A percentile compares a stretch with the other conserved stretches of the same genome.
These are phyloP conservation scores for Dendronephthya gigantea DNA, from an alignment of 64 coral and sea anemone species.

Conservation along the genomic window DNA sequence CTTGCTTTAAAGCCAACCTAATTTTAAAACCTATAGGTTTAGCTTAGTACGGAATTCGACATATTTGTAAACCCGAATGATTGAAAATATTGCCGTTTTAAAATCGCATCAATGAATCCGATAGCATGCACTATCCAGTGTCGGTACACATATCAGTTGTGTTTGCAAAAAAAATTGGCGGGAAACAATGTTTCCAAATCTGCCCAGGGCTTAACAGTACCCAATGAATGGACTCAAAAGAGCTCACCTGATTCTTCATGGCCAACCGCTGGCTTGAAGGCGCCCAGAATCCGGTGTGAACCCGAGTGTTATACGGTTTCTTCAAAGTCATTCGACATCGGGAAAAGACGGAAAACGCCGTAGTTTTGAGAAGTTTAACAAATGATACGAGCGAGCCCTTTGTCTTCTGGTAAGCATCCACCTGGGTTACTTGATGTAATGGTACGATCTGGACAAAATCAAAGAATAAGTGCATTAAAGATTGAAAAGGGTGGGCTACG, in stretches of 20 bases:
- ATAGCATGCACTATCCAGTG: too few relatives aligned
- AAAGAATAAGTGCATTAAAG: not conserved
- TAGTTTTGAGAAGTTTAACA: slow-evolving; percentile 86
- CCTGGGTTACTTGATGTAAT: slow-evolving; percentile 70
- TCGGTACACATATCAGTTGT: too few relatives aligned
- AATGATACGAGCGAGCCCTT: slow-evolving; percentile 59
- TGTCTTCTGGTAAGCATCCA: slow-evolving; percentile 62
- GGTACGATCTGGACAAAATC: slow-evolving; percentile 60
- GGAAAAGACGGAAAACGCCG: slow-evolving; percentile 92
- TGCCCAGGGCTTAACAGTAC: too few relatives aligned
- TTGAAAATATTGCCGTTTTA: too few relatives aligned
- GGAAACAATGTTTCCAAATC: too few relatives aligned
- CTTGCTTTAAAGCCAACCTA: too few relatives aligned
- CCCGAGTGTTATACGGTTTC: slow-evolving; percentile 54
- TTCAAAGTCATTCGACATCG: slow-evolving; percentile 84
- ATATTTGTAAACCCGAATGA: too few relatives aligned
- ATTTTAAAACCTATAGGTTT: too few relatives aligned
- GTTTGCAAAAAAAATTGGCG: too few relatives aligned
- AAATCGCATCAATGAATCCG: too few relatives aligned
- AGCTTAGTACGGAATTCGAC: too few relatives aligned
- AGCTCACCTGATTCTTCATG: slow-evolving; percentile 28
- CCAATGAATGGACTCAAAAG: not conserved
- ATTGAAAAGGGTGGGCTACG: not conserved
- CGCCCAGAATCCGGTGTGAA: slow-evolving; percentile 68
- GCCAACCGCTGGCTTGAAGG: slow-evolving; percentile 58